Percentiles rank a stretch among this genome's conserved stretches.
phyloP scores from a whole-genome alignment of 2,113 vertebrate genomes.

The Brienomyrus longianalis region DNA sequence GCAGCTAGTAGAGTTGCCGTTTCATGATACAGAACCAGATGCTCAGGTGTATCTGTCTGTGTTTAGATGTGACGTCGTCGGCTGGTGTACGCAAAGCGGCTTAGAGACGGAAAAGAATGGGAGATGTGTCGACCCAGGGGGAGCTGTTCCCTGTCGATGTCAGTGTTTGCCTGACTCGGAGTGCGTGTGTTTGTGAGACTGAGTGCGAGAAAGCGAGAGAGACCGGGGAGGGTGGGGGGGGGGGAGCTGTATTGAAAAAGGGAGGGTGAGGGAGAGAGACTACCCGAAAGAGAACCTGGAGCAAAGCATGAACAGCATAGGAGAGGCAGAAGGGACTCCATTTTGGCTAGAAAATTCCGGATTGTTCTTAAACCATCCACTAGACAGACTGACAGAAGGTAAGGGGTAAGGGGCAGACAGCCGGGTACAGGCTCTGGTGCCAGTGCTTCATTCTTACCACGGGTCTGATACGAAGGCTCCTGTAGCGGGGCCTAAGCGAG shows the following conservation, averaged over 20 bases:
- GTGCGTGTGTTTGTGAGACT: conserved; percentile 8
- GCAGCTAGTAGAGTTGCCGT: background rate
- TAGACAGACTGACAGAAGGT: conserved; percentile 23
- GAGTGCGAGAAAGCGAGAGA: conserved; percentile 1
- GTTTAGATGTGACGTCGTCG: background rate
- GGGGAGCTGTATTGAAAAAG: conserved; percentile 10
- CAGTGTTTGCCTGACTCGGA: conserved; percentile 25
- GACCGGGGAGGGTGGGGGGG: background rate
- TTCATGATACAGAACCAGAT: background rate
- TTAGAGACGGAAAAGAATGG: conserved; percentile 12
- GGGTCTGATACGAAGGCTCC: background rate
- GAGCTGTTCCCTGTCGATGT: conserved; percentile 48
- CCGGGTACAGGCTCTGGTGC: background rate
- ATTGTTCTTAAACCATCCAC: conserved; percentile 20
- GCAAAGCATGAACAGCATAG: conserved; percentile 25
- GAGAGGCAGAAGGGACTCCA: conserved; percentile 29
- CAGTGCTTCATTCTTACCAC: background rate
- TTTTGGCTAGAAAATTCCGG: conserved; percentile 26
- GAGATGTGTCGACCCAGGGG: conserved; percentile 40
- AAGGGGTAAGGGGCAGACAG: conserved; percentile 13
- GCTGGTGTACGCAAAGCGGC: background rate
- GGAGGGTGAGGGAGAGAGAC: conserved; percentile 24
- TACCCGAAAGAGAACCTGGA: conserved; percentile 24
- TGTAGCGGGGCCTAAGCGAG: background rate
- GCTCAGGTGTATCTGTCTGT: background rate